These are phyloP conservation scores for Margarornis squamiger DNA, from an alignment of 2,797 vertebrate species.

Conservation along the genomic window DNA sequence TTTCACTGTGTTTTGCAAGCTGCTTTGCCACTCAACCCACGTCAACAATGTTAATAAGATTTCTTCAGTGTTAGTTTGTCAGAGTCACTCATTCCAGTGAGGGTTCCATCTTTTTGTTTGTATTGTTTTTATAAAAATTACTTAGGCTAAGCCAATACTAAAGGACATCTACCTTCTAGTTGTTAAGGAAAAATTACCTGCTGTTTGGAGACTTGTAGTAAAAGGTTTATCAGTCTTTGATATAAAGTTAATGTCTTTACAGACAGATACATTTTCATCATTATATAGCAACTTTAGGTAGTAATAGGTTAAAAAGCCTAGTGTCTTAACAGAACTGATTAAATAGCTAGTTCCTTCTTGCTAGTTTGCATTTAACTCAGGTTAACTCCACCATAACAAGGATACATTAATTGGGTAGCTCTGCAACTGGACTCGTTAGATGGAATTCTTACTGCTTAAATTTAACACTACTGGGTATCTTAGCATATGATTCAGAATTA, in stretches of 20 bases:
- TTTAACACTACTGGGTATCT: background rate
- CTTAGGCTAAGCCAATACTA: background rate
- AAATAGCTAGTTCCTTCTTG: background rate
- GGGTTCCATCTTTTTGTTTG: slow-evolving; percentile 12
- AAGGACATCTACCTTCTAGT: background rate
- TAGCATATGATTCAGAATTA: background rate
- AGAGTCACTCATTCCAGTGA: background rate
- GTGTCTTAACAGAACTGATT: background rate
- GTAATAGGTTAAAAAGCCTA: background rate
- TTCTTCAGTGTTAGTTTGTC: slow-evolving; percentile 36
- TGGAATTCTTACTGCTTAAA: background rate
- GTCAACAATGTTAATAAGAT: slow-evolving; percentile 45
- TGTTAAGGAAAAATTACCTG: background rate
- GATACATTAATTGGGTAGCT: background rate
- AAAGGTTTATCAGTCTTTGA: background rate
- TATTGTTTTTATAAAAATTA: background rate
- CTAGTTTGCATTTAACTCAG: background rate
- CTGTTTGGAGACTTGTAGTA: background rate
- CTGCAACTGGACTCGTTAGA: background rate
- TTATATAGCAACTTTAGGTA: background rate
- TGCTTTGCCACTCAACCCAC: slow-evolving; percentile 54
- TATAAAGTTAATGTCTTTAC: background rate
- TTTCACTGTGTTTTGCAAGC: slow-evolving; percentile 47
- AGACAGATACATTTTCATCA: background rate
- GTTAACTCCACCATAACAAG: background rate